Base-by-base conservation (phyloP, 2,888 invertebrate genomes). In the Lasioglossum morio region DNA sequence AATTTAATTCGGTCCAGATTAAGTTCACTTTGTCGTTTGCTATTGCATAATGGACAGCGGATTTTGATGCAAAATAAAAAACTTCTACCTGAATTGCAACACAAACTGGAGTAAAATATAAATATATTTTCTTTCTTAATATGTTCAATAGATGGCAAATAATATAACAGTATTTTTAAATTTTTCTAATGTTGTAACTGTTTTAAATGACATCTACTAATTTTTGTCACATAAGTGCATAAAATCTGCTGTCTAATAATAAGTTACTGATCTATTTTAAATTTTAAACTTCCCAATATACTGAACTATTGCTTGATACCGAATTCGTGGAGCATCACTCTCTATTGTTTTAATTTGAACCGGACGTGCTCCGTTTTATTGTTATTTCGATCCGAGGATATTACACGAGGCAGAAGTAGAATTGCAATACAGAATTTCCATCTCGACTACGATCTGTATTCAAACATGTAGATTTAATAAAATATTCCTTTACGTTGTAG, bases 381-480 rank as follows among this genome's bases (percentile, higher is more conserved):
- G 66, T 66, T 66, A 10, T 34, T 66, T 66, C 66, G 66, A 66
- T 30, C 16, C 34, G 8, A 23, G 19, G 34, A 34, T 66, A 66
- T 34, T 66, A 34, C 66, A 34, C 34, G 66, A 30, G 34, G 23
- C 34, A 34, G 30, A 34, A 34, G 23, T 34, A 66, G 66, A 66
- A 34, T 30, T 66, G 34, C 34, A 66, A 34, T 34, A 66, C 23
- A 34, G 66, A 34, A 23, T 66, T 66, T 19, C 66, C 66, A 66
- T 66, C 19, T 66, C 66, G 34, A 19, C 66, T 23, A 23, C 4
- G 66, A 34, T 34, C 66, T 34, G 66, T 34, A 66, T 66, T 66
- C 66, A 66, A 66, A 34, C 66, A 66, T 66, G 66, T 34, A 66
- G 66, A 66, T 66, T 66, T 66, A 66, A 66, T 66, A 34, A 66